Conservation (phyloP, 1,140 invertebrate species). For the Drosophila kanapiae region DNA sequence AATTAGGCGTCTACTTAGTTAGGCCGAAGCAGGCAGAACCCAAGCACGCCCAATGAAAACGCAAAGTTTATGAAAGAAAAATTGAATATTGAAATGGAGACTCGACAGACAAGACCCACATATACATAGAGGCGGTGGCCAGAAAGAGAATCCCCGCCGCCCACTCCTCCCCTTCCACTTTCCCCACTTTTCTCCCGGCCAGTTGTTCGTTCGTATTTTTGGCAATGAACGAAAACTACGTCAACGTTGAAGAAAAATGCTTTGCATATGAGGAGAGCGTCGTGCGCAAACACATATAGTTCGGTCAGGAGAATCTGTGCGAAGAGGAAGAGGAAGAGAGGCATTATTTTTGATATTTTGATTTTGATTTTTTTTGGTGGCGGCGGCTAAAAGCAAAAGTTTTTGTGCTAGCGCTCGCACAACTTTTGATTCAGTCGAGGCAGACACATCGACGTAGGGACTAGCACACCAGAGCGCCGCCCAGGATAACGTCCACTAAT, state of each 20-base stretch:
- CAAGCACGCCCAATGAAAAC: slow-evolving; percentile 49
- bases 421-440: slow-evolving; percentile 85
- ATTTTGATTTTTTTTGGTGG: slow-evolving; percentile 30
- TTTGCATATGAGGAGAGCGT: slow-evolving; percentile 76
- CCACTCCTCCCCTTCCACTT: slow-evolving; percentile 23
- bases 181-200: slow-evolving; percentile 7
- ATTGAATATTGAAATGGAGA: slow-evolving; percentile 79
- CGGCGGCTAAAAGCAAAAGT: slow-evolving; percentile 79
- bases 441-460: slow-evolving; percentile 75
- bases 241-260: slow-evolving; percentile 67
- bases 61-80: slow-evolving; percentile 81
- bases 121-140: slow-evolving; percentile 27
- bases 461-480: slow-evolving; percentile 6
- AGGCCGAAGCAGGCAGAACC: slow-evolving; percentile 22
- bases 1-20: slow-evolving; percentile 75
- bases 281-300: slow-evolving; percentile 66
- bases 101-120: slow-evolving; percentile 61
- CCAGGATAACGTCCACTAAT: slow-evolving; percentile 9
- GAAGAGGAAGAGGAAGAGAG: slow-evolving; percentile 59
- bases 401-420: slow-evolving; percentile 75
- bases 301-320: slow-evolving; percentile 57
- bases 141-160: slow-evolving; percentile 25
- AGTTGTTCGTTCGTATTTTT: slow-evolving; percentile 63
- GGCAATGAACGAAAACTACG: slow-evolving; percentile 83
- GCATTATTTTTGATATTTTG: slow-evolving; percentile 57